A percentile compares a stretch with the other conserved stretches of the same genome.
phyloP scores from a whole-genome alignment of 2,113 vertebrate species.

The Oenanthe oenanthe region DNA sequence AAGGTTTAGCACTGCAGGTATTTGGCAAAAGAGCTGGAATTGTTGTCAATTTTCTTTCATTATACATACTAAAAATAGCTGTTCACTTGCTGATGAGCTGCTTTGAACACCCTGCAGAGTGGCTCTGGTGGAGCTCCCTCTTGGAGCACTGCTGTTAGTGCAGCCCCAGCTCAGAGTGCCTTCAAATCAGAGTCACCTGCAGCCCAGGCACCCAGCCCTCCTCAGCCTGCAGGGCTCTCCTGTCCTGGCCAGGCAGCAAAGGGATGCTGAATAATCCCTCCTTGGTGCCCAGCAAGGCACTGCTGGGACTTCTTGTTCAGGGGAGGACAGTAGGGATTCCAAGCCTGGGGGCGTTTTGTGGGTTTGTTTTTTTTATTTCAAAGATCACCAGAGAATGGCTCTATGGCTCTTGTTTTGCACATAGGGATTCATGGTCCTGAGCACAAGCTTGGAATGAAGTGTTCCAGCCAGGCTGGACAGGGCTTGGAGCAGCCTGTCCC shows the following conservation, averaged over 20 bases:
- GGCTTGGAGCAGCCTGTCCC: not conserved
- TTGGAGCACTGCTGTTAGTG: not conserved
- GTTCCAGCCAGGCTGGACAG: not conserved
- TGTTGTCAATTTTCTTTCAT: constrained; percentile 19
- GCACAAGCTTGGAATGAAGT: not conserved
- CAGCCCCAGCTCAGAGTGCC: not conserved
- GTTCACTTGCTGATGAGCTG: not conserved
- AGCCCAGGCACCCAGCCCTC: not conserved
- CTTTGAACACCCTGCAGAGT: not conserved
- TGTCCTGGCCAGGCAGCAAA: not conserved
- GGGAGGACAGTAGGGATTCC: not conserved
- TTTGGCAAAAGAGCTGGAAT: constrained; percentile 29
- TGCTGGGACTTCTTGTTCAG: not conserved
- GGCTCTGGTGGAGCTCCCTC: not conserved
- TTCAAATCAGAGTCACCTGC: not conserved
- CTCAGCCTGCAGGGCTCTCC: not conserved
- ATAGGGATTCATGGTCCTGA: rapidly evolving
- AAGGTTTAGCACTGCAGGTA: not conserved
- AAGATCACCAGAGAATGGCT: not conserved
- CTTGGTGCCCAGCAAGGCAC: not conserved
- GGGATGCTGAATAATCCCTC: not conserved
- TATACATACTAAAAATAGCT: constrained; percentile 25
- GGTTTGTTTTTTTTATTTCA: not conserved
- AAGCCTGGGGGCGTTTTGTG: not conserved
- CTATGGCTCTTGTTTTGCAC: not conserved